Percentiles rank a stretch among this genome's conserved stretches.
These are phyloP conservation scores for Lycophotia porphyrea DNA, from an alignment of 2,888 invertebrate genomes.

Conservation along the genomic window DNA sequence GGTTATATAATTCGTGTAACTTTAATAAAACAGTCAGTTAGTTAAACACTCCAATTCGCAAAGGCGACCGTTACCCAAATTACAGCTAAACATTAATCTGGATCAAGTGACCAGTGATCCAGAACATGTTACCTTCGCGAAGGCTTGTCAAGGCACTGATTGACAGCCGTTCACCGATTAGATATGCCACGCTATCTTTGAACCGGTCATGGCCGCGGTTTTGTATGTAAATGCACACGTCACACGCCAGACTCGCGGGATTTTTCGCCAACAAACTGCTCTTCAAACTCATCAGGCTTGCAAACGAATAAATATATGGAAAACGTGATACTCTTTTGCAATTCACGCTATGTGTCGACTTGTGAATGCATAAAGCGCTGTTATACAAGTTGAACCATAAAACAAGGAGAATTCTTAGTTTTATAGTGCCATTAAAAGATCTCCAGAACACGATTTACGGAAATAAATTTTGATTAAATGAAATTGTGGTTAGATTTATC, in stretches of 20 bases:
- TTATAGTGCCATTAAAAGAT: constrained; percentile 61
- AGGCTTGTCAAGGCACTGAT: constrained; percentile 78
- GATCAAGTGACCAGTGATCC: constrained; percentile 75
- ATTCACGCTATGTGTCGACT: constrained; percentile 65
- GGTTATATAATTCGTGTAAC: constrained; percentile 32
- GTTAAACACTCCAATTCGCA: constrained; percentile 40
- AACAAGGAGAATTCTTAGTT: constrained; percentile 59
- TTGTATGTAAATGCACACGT: constrained; percentile 87
- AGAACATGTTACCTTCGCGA: constrained; percentile 79
- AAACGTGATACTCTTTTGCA: constrained; percentile 72
- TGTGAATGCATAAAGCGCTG: constrained; percentile 61
- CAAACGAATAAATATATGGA: constrained; percentile 71
- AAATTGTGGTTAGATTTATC: constrained; percentile 47
- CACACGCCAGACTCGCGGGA: constrained; percentile 73
- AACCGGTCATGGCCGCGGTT: constrained; percentile 82
- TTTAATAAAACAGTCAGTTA: constrained; percentile 21
- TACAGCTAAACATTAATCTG: constrained; percentile 64
- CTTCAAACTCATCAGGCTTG: constrained; percentile 74
- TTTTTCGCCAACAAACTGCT: constrained; percentile 77
- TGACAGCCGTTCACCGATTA: constrained; percentile 86
- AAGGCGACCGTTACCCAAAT: constrained; percentile 61
- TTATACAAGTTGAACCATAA: constrained; percentile 55
- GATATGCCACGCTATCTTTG: constrained; percentile 85
- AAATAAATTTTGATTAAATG: constrained; percentile 54
- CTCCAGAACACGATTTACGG: constrained; percentile 56